A percentile compares a stretch with the other conserved stretches of the same genome.
Evolutionary conservation across 2,888 invertebrate species (phyloP).

Genomic region (Crematogaster levior): DNA sequence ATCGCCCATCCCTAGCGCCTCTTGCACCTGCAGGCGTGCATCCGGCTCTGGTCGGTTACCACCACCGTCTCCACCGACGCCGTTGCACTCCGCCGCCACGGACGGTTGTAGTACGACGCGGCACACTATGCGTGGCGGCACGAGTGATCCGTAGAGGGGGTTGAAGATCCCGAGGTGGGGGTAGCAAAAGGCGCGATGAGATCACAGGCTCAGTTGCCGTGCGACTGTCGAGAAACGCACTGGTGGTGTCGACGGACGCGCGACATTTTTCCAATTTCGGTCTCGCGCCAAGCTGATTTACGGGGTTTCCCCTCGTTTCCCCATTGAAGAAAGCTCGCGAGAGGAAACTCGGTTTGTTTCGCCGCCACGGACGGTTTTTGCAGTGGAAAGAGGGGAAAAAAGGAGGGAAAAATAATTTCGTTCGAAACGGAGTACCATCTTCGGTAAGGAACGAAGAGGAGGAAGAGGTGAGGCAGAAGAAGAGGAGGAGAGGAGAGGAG

Average conservation of each 20-base stretch:
- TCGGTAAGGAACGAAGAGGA: neutral
- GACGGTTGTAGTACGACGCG: constrained; percentile 56
- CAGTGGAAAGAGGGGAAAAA: neutral
- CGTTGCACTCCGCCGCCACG: constrained; percentile 25
- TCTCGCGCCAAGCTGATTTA: constrained; percentile 30
- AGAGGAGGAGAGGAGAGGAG: neutral
- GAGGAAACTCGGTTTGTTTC: neutral
- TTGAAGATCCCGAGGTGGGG: constrained; percentile 69
- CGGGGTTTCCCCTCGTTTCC: neutral
- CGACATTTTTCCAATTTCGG: constrained; percentile 22
- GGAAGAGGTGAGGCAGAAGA: neutral
- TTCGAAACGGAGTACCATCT: neutral
- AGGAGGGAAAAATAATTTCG: neutral
- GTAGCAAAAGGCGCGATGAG: constrained; percentile 79
- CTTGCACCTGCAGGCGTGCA: constrained; percentile 47
- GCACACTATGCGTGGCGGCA: constrained; percentile 53
- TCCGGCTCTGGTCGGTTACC: constrained; percentile 53
- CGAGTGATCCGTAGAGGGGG: constrained; percentile 27
- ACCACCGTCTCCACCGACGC: constrained; percentile 37
- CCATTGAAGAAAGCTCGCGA: neutral
- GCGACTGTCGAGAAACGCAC: constrained; percentile 84
- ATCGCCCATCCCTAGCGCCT: too few relatives aligned
- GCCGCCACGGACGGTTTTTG: neutral
- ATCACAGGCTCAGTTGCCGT: constrained; percentile 84
- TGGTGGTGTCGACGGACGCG: constrained; percentile 54